Evolutionary conservation across 2,797 vertebrate species (phyloP), one percentile per base, ranked within the genome.

Genomic region (Heterohyrax brucei): DNA sequence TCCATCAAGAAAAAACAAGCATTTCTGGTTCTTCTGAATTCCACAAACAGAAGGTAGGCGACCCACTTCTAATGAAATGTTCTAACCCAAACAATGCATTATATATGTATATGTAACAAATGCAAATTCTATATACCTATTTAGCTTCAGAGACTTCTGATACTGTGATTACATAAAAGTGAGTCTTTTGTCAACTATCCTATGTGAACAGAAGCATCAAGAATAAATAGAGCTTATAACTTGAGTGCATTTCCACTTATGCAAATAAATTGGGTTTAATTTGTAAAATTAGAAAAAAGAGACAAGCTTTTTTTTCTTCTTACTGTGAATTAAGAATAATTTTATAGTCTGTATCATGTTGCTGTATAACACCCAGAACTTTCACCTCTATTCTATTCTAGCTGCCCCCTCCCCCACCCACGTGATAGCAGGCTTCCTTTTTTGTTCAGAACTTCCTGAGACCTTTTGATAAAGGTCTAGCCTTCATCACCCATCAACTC

Each of bases 181-280:
- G 26, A 33, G 53, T 70, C 53, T 19, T 22, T 1, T 75, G 44
- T 1, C 86, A 62, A 87, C 88, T 90, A 75, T 64, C 78, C 39
- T 59, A 16, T 21, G 22, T 22, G 26, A 88, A 66, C 33, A 84
- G 30, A 91, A 64, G 79, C 28, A 86, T 70, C 81, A 24, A 7
- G 2, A 30, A 78, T 84, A 66, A 91, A 73, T 62, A 56, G 9
- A 82, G 28, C 44, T 70, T 26, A 91, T 46, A 76, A 73, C 33
- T n/a, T 88, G 44, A 68, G 18, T 28, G 0, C 50, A 75, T 87
- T 88, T 88, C 26, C 30, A 95, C 44, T 39, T 75, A n/a, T 56
- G 56, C 26, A 91, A 95, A 66, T 5, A 28, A 88, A 50, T n/a
- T 61, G 93, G 88, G n/a, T 21, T 94, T 87, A 80, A 78, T 81